These are phyloP conservation scores for Sciurus niger DNA, from an alignment of 2,113 vertebrate genomes.

Conservation along the genomic window DNA sequence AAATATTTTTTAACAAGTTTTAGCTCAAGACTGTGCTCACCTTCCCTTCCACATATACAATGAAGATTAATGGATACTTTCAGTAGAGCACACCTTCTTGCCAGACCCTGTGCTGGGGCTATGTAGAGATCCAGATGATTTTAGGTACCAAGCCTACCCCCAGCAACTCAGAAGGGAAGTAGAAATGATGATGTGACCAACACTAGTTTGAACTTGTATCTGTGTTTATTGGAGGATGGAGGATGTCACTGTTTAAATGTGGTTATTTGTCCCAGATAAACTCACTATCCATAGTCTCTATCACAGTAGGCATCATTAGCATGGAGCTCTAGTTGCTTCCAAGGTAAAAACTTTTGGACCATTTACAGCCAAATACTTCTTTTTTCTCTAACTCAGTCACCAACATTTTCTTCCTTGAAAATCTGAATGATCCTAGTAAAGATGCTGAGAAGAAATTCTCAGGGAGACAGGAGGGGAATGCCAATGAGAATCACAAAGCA, in stretches of 20 bases:
- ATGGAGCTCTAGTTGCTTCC: not conserved
- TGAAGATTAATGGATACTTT: not conserved
- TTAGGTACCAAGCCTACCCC: not conserved
- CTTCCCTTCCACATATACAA: not conserved
- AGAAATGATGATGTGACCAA: not conserved
- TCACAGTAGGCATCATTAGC: not conserved
- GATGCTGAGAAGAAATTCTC: not conserved
- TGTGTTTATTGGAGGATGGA: not conserved
- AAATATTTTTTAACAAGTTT: not conserved
- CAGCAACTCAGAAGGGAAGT: not conserved
- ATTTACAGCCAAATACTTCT: slow-evolving; percentile 6
- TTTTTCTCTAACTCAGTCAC: not conserved
- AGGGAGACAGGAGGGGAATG: not conserved
- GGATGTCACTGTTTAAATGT: not conserved
- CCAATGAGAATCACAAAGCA: not conserved
- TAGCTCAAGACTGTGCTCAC: not conserved
- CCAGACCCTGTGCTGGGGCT: not conserved
- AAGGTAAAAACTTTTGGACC: not conserved
- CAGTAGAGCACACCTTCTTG: not conserved
- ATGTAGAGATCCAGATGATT: not conserved
- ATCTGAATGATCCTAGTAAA: not conserved
- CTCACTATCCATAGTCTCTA: not conserved
- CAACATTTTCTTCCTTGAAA: slow-evolving; percentile 23
- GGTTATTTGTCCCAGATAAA: not conserved
- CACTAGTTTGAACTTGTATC: not conserved